phyloP scores from a whole-genome alignment of 2,113 vertebrate species.

The Varanus komodoensis region DNA sequence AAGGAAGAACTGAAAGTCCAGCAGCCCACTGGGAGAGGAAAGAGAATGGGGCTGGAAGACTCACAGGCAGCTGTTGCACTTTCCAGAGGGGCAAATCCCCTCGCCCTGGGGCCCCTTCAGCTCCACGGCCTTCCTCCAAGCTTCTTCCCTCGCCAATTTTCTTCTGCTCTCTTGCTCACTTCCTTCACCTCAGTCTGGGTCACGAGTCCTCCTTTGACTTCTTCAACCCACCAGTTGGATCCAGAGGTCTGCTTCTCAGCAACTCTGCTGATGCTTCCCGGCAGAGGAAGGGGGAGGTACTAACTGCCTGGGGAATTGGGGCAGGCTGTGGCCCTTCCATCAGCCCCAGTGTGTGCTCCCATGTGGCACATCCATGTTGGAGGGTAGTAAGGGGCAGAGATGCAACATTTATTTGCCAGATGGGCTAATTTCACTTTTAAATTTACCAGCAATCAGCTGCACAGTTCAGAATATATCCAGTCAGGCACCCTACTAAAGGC shows the following conservation, averaged over 20 bases:
- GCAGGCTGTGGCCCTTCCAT: background rate
- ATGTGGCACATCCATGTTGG: too few species aligned
- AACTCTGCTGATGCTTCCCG: background rate
- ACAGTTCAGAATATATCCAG: background rate
- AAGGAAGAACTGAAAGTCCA: background rate
- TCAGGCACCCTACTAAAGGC: too few species aligned
- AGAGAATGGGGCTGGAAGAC: too few species aligned
- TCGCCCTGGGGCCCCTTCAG: background rate
- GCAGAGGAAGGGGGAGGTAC: background rate
- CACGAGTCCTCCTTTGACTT: background rate
- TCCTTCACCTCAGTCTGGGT: background rate
- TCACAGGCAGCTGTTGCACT: too few species aligned
- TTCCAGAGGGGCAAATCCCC: too few species aligned
- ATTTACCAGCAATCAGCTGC: background rate
- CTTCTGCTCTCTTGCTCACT: background rate
- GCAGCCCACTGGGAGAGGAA: background rate
- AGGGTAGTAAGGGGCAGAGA: background rate
- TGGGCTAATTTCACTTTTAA: background rate
- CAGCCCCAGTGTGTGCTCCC: background rate
- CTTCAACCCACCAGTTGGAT: background rate
- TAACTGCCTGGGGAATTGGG: background rate
- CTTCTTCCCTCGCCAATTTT: too few species aligned
- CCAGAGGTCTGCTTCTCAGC: background rate
- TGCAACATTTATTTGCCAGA: background rate
- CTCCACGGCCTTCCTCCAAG: background rate